phyloP scores from a whole-genome alignment of 2,888 invertebrate species.

The Endotricha flammealis region DNA sequence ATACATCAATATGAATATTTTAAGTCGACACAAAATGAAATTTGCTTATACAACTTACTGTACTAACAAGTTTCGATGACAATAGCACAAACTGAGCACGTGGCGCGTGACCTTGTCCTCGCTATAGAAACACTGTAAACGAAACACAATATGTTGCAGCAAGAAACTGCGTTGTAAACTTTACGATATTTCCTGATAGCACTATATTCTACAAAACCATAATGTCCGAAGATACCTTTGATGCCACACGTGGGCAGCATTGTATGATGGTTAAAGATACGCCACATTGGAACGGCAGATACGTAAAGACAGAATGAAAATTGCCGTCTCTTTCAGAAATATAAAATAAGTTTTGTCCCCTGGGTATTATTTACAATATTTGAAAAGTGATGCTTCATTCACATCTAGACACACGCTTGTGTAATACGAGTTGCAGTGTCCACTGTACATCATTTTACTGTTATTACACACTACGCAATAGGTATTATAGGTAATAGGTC shows the following conservation, averaged over 20 bases:
- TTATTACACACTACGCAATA: too few relatives aligned
- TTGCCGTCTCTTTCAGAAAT: background rate
- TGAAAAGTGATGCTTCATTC: too few relatives aligned
- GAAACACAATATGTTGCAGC: slow-evolving; percentile 38
- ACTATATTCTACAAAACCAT: slow-evolving; percentile 1
- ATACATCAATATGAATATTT: too few relatives aligned
- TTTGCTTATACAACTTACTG: background rate
- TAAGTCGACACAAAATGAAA: background rate
- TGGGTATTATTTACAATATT: too few relatives aligned
- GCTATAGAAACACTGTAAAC: slow-evolving; percentile 33
- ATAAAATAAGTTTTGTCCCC: too few relatives aligned
- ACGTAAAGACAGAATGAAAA: background rate
- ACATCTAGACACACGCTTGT: too few relatives aligned
- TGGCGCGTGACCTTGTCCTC: slow-evolving; percentile 53
- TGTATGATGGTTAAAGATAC: background rate
- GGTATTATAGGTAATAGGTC: too few relatives aligned
- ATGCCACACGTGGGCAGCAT: background rate
- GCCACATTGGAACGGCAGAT: background rate
- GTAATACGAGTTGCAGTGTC: too few relatives aligned
- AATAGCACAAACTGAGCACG: slow-evolving; percentile 46
- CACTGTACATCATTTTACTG: too few relatives aligned
- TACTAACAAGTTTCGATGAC: slow-evolving; percentile 28
- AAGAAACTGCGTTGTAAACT: slow-evolving; percentile 28
- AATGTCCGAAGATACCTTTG: background rate
- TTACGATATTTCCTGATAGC: slow-evolving; percentile 20